phyloP scores from a whole-genome alignment of 2,888 invertebrate species.

The Coecobrya sp. region DNA sequence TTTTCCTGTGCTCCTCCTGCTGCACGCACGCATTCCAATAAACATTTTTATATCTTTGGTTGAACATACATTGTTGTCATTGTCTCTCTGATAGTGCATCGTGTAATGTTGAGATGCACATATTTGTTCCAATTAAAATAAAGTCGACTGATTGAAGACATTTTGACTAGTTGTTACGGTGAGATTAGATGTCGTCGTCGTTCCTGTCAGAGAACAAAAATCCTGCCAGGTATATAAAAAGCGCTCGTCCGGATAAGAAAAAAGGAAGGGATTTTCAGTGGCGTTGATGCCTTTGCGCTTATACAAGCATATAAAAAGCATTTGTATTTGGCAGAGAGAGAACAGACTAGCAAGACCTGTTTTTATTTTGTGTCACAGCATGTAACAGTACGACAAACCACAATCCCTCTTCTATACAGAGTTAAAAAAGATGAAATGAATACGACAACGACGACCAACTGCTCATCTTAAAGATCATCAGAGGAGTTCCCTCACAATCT shows the following conservation, averaged over 20 bases:
- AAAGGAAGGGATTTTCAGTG: constrained; percentile 39
- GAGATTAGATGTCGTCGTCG: constrained; percentile 43
- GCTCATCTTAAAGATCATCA: background rate
- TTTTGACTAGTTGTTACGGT: constrained; percentile 58
- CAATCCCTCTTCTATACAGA: background rate
- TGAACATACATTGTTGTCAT: constrained; percentile 46
- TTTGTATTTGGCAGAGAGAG: too few relatives aligned
- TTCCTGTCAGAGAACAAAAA: background rate
- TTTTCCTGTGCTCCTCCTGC: background rate
- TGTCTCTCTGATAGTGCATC: constrained; percentile 22
- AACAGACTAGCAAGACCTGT: constrained; percentile 68
- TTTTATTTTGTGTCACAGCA: constrained; percentile 71
- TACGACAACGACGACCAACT: background rate
- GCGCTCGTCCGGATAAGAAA: constrained; percentile 28
- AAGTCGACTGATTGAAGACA: constrained; percentile 67
- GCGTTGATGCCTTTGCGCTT: constrained; percentile 38
- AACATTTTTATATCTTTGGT: background rate
- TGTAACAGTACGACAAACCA: constrained; percentile 28
- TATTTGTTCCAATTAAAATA: constrained; percentile 72
- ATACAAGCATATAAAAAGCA: background rate
- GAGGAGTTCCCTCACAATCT: too few relatives aligned
- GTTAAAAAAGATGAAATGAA: constrained; percentile 8
- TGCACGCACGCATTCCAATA: constrained; percentile 45
- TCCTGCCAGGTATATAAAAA: constrained; percentile 7
- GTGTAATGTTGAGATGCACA: constrained; percentile 43